These are phyloP conservation scores for Eupeodes corollae DNA, from an alignment of 1,140 invertebrate species.

Conservation along the genomic window DNA sequence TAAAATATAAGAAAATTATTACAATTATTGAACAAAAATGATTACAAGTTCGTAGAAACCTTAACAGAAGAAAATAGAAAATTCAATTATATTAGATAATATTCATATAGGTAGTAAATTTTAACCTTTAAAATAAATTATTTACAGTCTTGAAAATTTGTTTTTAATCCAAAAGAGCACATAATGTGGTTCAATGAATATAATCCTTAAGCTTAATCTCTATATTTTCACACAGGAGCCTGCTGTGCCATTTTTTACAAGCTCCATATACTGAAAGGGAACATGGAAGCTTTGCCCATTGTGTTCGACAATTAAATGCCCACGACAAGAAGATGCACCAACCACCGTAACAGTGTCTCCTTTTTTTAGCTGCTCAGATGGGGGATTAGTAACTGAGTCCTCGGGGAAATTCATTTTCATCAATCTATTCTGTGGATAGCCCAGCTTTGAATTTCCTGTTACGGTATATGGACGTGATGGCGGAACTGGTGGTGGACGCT, in stretches of 20 bases:
- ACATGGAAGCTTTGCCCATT: slow-evolving; percentile 69
- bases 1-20: too few species aligned
- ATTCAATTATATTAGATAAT: too few species aligned
- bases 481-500: slow-evolving; percentile 80
- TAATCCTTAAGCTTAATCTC: too few species aligned
- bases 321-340: slow-evolving; percentile 64
- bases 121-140: too few species aligned
- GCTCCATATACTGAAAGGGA: slow-evolving; percentile 69
- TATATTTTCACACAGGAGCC: too few species aligned
- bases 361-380: slow-evolving; percentile 48
- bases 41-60: too few species aligned
- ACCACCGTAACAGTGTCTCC: slow-evolving; percentile 74
- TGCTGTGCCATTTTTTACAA: slow-evolving; percentile 5
- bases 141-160: too few species aligned
- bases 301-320: slow-evolving; percentile 73
- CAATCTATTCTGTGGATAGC: slow-evolving; percentile 80
- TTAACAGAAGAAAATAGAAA: too few species aligned
- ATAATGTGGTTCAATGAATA: too few species aligned
- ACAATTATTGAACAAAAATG: too few species aligned
- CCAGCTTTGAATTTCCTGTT: slow-evolving; percentile 79
- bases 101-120: too few species aligned
- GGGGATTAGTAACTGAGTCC: slow-evolving; percentile 41
- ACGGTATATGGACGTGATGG: slow-evolving; percentile 82
- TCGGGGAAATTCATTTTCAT: slow-evolving; percentile 82
- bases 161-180: too few species aligned